These are phyloP conservation scores for Mareca strepera DNA, from an alignment of 2,797 vertebrate species.

Conservation along the genomic window DNA sequence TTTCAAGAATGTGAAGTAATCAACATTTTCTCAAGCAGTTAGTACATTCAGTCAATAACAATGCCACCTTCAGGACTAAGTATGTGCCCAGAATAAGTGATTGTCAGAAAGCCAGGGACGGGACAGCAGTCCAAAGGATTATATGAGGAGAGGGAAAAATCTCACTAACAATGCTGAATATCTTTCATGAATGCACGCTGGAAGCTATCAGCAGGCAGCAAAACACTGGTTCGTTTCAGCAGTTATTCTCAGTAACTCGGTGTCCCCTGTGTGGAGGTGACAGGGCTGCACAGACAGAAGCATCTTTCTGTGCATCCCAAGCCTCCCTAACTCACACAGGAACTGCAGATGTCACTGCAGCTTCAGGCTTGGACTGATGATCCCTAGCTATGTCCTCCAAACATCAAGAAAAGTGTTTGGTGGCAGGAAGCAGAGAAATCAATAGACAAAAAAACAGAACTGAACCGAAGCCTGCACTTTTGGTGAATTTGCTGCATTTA, in stretches of 20 bases:
- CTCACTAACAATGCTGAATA: not conserved
- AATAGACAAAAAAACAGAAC: not conserved
- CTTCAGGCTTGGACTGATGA: not conserved
- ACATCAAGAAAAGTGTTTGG: not conserved
- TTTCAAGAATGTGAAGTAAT: conserved; percentile 68
- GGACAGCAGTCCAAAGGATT: not conserved
- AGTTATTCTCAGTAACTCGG: not conserved
- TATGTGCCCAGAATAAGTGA: conserved; percentile 51
- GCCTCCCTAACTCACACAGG: not conserved
- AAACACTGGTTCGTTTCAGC: not conserved
- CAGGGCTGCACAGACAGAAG: not conserved
- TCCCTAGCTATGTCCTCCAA: not conserved
- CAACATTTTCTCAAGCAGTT: conserved; percentile 64
- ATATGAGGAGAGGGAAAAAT: not conserved
- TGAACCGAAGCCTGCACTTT: not conserved
- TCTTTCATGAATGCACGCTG: not conserved
- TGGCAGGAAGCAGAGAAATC: not conserved
- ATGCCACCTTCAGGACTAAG: conserved; percentile 51
- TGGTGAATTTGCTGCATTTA: not conserved
- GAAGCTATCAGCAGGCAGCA: not conserved
- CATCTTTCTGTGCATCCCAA: not conserved
- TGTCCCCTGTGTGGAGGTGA: not conserved
- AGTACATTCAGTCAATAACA: conserved; percentile 57
- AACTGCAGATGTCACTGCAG: conserved; percentile 43
- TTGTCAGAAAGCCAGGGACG: not conserved